Base-by-base conservation (phyloP, 2,113 vertebrate genomes). In the Lonchura striata region DNA sequence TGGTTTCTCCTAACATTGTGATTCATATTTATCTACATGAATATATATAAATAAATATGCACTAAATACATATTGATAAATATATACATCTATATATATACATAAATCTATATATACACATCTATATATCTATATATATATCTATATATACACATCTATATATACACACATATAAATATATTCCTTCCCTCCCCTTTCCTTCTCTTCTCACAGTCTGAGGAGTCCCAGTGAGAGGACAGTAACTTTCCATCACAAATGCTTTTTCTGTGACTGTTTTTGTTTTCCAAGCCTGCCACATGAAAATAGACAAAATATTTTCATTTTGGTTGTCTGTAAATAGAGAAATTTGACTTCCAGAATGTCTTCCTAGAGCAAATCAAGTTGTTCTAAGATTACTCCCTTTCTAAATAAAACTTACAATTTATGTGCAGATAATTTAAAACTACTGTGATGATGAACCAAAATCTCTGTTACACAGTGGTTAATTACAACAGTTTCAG, bases 301-400 rank as follows among this genome's bases (percentile, higher is more conserved):
- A 91, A 96, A 82, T 19, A 87, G 89, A 64, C 88, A 49, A 74
- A 94, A 70, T 94, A 95, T 95, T 95, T 95, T 93, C 78, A 65
- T 91, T 92, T 93, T 82, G 49, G 25, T 54, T 93, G 22, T 59
- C 82, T 85, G 77, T 77, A 96, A 95, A 90, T 91, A 88, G 31
- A 92, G 69, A 94, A 88, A 82, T 64, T 69, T 85, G 42, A 60
- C 50, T 88, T 92, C 56, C 70, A 92, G 46, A 82, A 57, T 44
- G 50, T 52, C 41, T 80, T 79, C 49, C 28, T 77, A 54, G 21
- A 87, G 10, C 42, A 92, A 84, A 89, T 56, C 56, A 72, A 70
- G 11, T 82, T 66, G 42, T 72, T 59, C 28, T 41, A 79, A 13
- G 35, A 82, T 79, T 25, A 15, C 21, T 88, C 16, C 8, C 37